Evolutionary conservation across 2,888 invertebrate genomes (phyloP).

Genomic region (Ptychoptera contaminata): DNA sequence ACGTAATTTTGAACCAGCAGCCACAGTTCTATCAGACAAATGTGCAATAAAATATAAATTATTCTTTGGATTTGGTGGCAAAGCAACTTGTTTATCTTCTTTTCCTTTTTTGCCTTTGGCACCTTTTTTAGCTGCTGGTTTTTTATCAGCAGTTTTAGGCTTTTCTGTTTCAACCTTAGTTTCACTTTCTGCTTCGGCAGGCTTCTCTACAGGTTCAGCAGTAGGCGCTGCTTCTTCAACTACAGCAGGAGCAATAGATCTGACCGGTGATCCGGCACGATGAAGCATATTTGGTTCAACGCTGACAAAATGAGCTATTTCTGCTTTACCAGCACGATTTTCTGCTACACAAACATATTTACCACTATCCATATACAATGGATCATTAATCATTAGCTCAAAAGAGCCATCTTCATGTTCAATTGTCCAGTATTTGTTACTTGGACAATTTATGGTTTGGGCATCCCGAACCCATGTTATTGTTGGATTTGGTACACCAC

Average conservation of each 20-base stretch:
- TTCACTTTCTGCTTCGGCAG: constrained; percentile 9
- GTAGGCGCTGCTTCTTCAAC: constrained; percentile 5
- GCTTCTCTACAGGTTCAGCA: constrained; percentile 13
- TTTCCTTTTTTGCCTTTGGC: constrained; percentile 10
- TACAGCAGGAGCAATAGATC: constrained; percentile 14
- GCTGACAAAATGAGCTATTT: constrained; percentile 53
- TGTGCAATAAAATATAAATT: constrained; percentile 48
- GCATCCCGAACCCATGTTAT: constrained; percentile 67
- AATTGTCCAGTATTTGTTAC: constrained; percentile 43
- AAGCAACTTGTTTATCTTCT: constrained; percentile 18
- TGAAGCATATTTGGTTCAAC: constrained; percentile 39
- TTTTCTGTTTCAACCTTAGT: constrained; percentile 13
- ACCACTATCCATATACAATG: constrained; percentile 41
- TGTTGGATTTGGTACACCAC: constrained; percentile 54
- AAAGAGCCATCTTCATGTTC: constrained; percentile 62
- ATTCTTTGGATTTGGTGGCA: constrained; percentile 34
- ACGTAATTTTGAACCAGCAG: constrained; percentile 56
- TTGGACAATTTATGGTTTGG: constrained; percentile 37
- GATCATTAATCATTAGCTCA: constrained; percentile 48
- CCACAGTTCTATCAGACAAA: constrained; percentile 59
- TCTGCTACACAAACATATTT: constrained; percentile 43
- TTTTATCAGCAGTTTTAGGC: constrained; percentile 19
- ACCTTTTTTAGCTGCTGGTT: constrained; percentile 13
- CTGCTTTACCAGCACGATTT: constrained; percentile 55
- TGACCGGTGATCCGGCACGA: constrained; percentile 19